Evolutionary conservation across 2,888 invertebrate genomes (phyloP), one percentile per base, ranked within the genome.

Genomic region (Coelogynopora nodosa): DNA sequence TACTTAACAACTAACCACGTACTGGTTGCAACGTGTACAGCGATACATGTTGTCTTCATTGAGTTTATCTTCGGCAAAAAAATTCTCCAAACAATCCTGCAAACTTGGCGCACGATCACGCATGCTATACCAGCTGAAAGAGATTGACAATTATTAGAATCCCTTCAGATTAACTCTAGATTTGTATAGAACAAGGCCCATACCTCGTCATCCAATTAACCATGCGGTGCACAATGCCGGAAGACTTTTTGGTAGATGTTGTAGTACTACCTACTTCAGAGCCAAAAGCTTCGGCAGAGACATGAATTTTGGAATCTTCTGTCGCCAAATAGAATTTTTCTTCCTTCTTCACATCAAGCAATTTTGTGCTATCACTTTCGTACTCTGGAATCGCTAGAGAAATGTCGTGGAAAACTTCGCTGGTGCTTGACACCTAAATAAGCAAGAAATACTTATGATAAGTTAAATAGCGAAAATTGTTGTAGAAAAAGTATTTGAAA

Each of bases 91-190:
- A 74, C 74, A 74, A 23, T 74, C 74, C 23, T 74, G 10, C 5
- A 74, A 26, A 23, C 23, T 74, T 5, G 23, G 18, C 5, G 18
- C 5, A 26, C 27, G 2, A 23, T 74, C 74, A 26, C 2, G 23
- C 2, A n/a, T n/a, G n/a, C 23, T 74, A 26, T 74, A 74, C 74
- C 74, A 74, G 74, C 74, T 74, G 74, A 74, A 74, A 74, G 10
- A 74, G 23, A 23, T 5, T 49, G 49, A 74, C 18, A 74, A 74
- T 26, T 13, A 74, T n/a, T 49, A 18, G 2, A 74, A 74, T 74
- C 2, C 23, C 10, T 23, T 74, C 23, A 26, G 10, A 13, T 23
- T 74, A 74, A 74, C 27, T n/a, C 23, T 74, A 74, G 18, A 49
- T n/a, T n/a, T n/a, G n/a, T n/a, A n/a, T n/a, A n/a, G n/a, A n/a